These are phyloP conservation scores for Mormoops blainvillei DNA, from an alignment of 2,113 vertebrate genomes.

Conservation along the genomic window DNA sequence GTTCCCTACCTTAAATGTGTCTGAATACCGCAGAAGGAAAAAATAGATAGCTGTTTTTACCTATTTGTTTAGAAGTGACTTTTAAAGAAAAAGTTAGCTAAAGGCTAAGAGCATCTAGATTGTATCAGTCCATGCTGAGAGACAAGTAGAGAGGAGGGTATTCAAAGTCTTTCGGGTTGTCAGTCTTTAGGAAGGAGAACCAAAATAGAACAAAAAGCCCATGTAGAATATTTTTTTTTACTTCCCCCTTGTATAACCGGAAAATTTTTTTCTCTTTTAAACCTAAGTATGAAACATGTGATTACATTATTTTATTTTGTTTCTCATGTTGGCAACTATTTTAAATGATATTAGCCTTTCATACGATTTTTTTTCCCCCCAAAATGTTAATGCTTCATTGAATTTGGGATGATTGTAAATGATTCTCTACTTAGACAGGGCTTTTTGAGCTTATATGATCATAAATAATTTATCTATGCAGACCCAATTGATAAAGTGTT, in stretches of 20 bases:
- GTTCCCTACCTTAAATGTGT: neutral
- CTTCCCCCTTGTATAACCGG: neutral
- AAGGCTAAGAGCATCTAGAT: neutral
- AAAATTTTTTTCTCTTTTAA: neutral
- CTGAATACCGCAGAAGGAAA: neutral
- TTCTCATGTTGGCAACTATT: neutral
- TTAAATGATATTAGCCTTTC: constrained; percentile 16
- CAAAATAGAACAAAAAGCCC: neutral
- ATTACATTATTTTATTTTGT: neutral
- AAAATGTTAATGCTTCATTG: neutral
- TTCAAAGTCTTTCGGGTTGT: neutral
- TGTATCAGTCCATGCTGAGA: neutral
- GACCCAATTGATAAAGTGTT: neutral
- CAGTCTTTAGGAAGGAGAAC: neutral
- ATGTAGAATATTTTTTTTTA: neutral
- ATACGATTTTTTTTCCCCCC: neutral
- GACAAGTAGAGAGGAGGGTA: neutral
- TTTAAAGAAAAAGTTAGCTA: neutral
- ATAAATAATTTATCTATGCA: neutral
- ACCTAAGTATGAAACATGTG: neutral
- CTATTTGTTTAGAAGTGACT: neutral
- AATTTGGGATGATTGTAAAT: neutral
- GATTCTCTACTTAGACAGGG: neutral
- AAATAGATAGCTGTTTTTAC: neutral
- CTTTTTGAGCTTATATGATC: neutral